Percentiles rank a stretch among this genome's conserved stretches.
phyloP scores from a whole-genome alignment of 2,797 vertebrate species.

The Gymnoscopelus braueri region DNA sequence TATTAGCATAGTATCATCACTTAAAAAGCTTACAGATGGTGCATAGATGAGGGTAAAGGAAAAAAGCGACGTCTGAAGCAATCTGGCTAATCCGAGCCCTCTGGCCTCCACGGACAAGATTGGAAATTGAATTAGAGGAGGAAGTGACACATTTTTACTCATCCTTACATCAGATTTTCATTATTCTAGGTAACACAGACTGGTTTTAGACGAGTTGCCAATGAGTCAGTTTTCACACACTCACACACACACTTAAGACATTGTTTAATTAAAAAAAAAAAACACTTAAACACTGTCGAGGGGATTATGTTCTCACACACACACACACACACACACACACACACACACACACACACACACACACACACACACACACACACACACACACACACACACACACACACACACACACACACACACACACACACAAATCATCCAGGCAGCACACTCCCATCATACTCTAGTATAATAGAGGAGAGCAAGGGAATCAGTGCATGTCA shows the following conservation, averaged over 20 bases:
- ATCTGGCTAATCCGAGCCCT: constrained; percentile 49
- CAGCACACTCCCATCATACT: constrained; percentile 29
- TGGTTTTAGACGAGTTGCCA: constrained; percentile 45
- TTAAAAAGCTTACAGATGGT: constrained; percentile 35
- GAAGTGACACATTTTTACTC: constrained; percentile 61
- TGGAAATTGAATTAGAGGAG: constrained; percentile 69
- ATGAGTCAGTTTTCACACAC: constrained; percentile 50
- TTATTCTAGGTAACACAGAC: constrained; percentile 49
- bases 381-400: not conserved
- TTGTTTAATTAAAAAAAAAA: too few species aligned
- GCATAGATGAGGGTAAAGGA: constrained; percentile 50
- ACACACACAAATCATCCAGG: not conserved
- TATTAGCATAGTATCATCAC: constrained; percentile 36
- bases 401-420: not conserved
- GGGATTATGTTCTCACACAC: too few species aligned
- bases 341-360: not conserved
- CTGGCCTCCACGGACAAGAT: constrained; percentile 40
- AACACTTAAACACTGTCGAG: too few species aligned
- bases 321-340: not conserved
- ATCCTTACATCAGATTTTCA: constrained; percentile 52
- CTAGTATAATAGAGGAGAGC: constrained; percentile 16
- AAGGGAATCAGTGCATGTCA: constrained; percentile 33
- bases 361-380: not conserved
- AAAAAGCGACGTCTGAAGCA: constrained; percentile 37
- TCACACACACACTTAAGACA: not conserved